Evolutionary conservation across 2,888 invertebrate species (phyloP), one percentile per base, ranked within the genome.

Genomic region (Lasioglossum morio): DNA sequence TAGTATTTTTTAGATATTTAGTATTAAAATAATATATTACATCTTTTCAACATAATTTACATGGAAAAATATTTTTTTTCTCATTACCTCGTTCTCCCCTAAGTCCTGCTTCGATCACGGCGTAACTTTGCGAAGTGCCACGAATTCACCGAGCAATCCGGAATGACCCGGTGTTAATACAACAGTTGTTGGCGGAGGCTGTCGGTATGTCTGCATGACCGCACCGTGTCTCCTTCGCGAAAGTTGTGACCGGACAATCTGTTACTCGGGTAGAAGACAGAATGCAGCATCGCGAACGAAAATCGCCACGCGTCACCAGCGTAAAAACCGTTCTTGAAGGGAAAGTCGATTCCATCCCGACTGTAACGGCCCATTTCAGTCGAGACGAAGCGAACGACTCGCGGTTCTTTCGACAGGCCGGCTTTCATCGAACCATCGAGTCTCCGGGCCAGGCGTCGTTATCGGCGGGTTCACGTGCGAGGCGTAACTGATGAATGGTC

Each of bases 401-500:
- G 85, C 74, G 79, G 83, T 82, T 81, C 73, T 53, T 82, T 84
- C 78, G 88, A 87, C 85, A 75, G 79, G 73, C 57, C 46, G 73
- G 75, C 82, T 88, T 89, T 90, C 85, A 81, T 72, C 83, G 81
- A 84, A 79, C 84, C 88, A 90, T 88, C 88, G 85, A 77, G 78
- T 79, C 77, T 75, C 43, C 70, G 53, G 79, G 77, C 75, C 76
- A 77, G 60, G 84, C 82, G 90, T 90, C 92, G 91, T 91, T 92
- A 92, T 92, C 92, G 89, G 85, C 73, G 77, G 88, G 86, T 90
- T 89, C 88, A 81, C 88, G 88, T 89, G 89, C 84, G 87, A 85
- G 88, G 75, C 80, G 82, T 85, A 79, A 80, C 92, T 91, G 92
- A 93, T 92, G 91, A 92, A 93, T 93, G 92, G 91, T 90, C 88